Conservation (phyloP, 2,888 invertebrate species). For the Rhodophaea formosa region DNA sequence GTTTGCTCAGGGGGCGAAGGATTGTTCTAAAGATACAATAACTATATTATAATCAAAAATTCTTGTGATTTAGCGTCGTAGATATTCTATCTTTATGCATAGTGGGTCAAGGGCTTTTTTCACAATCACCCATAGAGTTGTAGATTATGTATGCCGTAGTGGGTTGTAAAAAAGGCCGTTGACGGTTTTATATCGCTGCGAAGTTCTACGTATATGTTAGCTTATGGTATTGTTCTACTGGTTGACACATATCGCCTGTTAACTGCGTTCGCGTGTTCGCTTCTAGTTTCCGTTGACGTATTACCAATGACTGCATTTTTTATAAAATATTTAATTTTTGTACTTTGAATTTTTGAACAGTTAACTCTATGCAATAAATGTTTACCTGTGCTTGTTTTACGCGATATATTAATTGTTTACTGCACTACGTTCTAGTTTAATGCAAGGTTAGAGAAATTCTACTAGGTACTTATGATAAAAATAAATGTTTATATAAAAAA, state of each 20-base stretch:
- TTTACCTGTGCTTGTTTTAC: slow-evolving; percentile 13
- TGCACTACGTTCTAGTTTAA: slow-evolving; percentile 57
- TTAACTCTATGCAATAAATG: slow-evolving; percentile 4
- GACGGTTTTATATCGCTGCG: slow-evolving; percentile 4
- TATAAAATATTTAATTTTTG: slow-evolving; percentile 30
- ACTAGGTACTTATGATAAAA: slow-evolving; percentile 49
- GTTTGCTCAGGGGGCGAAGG: slow-evolving; percentile 27
- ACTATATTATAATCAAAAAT: slow-evolving; percentile 51
- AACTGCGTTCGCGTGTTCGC: slow-evolving; percentile 31
- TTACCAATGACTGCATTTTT: slow-evolving; percentile 50
- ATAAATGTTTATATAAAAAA: slow-evolving; percentile 62
- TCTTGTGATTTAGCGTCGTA: slow-evolving; percentile 61
- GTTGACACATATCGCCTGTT: slow-evolving; percentile 42
- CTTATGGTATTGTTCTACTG: slow-evolving; percentile 23
- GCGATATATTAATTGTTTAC: slow-evolving; percentile 35
- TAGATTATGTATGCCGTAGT: slow-evolving; percentile 16
- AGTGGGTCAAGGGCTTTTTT: slow-evolving; percentile 26
- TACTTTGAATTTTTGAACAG: slow-evolving; percentile 19
- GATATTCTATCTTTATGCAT: slow-evolving; percentile 36
- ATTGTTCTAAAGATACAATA: slow-evolving; percentile 54
- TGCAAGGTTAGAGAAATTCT: slow-evolving; percentile 48
- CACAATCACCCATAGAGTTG: slow-evolving; percentile 19
- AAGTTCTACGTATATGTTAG: slow-evolving; percentile 19
- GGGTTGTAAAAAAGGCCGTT: slow-evolving; percentile 21
- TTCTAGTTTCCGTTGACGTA: slow-evolving; percentile 41